Evolutionary conservation across 2,113 vertebrate genomes (phyloP).

Genomic region (Semnopithecus entellus): DNA sequence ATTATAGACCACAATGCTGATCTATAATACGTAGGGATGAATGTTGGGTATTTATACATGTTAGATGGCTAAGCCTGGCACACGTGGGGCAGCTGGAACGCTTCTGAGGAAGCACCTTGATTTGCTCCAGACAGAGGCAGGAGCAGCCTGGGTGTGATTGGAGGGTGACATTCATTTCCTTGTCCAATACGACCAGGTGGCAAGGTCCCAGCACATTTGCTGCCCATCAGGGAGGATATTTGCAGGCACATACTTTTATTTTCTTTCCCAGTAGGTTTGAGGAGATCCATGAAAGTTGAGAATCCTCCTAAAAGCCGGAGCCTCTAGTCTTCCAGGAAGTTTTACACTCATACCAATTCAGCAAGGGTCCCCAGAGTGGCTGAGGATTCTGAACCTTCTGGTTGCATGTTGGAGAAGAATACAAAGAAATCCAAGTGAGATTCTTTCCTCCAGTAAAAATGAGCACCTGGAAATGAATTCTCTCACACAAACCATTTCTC

Average conservation of each 20-base stretch:
- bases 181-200: not conserved
- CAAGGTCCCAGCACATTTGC: not conserved
- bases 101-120: not conserved
- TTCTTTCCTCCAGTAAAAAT: slow-evolving; percentile 61
- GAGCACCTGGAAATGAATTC: slow-evolving; percentile 72
- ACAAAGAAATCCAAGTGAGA: slow-evolving; percentile 38
- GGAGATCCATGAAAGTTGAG: slow-evolving; percentile 2
- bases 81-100: fast-evolving
- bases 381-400: slow-evolving; percentile 52
- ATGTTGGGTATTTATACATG: not conserved
- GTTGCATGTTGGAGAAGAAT: not conserved
- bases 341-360: slow-evolving; percentile 13
- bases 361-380: slow-evolving; percentile 56
- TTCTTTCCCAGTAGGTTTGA: slow-evolving; percentile 24
- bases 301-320: not conserved
- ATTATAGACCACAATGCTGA: not conserved
- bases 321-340: not conserved
- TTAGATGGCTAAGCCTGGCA: too few species aligned
- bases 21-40: not conserved
- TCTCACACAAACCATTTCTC: slow-evolving; percentile 79
- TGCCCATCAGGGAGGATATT: not conserved
- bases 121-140: not conserved
- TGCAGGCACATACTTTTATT: slow-evolving; percentile 1
- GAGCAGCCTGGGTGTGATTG: not conserved
- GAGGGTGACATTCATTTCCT: not conserved